Percentiles rank a stretch among this genome's conserved stretches.
Evolutionary conservation across 2,797 vertebrate genomes (phyloP).

Genomic region (Myripristis jacobus): DNA sequence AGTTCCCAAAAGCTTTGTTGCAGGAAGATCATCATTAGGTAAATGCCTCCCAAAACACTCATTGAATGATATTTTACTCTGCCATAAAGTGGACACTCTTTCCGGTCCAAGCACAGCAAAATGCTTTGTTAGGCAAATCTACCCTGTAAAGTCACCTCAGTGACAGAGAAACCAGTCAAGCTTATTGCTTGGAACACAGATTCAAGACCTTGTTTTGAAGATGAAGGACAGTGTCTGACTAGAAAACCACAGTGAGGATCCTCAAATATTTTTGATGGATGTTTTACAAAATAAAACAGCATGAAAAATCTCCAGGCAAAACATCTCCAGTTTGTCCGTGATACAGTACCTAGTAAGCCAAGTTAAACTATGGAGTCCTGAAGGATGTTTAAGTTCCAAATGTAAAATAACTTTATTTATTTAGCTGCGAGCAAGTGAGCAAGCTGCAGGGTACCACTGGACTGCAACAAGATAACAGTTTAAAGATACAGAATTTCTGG

Average conservation of each 20-base stretch:
- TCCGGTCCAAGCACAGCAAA: constrained; percentile 14
- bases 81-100: constrained; percentile 16
- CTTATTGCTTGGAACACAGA: constrained; percentile 33
- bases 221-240: constrained; percentile 30
- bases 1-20: constrained; percentile 9
- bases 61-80: constrained; percentile 30
- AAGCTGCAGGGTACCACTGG: constrained; percentile 16
- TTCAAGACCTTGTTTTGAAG: constrained; percentile 29
- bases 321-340: neutral
- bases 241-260: constrained; percentile 34
- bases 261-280: constrained; percentile 48
- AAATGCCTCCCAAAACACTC: constrained; percentile 28
- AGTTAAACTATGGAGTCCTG: constrained; percentile 7
- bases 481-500: constrained; percentile 5
- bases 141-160: constrained; percentile 19
- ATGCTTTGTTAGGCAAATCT: constrained; percentile 11
- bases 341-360: constrained; percentile 13
- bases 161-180: constrained; percentile 33
- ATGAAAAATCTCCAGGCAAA: constrained; percentile 38
- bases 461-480: constrained; percentile 25
- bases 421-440: neutral
- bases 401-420: constrained; percentile 29
- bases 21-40: constrained; percentile 27
- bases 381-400: constrained; percentile 24
- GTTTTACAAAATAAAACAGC: constrained; percentile 36